Evolutionary conservation across 2,113 vertebrate species (phyloP), one percentile per base, ranked within the genome.

Genomic region (Brienomyrus longianalis): DNA sequence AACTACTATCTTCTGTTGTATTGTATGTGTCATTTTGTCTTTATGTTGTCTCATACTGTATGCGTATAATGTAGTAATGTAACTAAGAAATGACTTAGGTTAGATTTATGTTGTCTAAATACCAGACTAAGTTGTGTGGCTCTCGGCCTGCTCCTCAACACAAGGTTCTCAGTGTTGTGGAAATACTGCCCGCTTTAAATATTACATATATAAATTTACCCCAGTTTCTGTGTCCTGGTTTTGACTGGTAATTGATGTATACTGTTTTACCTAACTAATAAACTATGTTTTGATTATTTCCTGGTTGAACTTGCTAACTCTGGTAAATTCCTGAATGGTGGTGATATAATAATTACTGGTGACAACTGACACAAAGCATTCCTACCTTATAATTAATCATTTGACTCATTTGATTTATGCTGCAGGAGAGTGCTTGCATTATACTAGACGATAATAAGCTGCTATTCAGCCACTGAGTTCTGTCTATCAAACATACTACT

Each of bases 121-220:
- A 87, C 51, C 77, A 90, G 90, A 91, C 48, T 89, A 91, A 85
- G 87, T 92, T 92, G 89, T 90, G 92, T 84, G 31, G 23, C 83
- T 88, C 88, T 66, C 80, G 89, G 89, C 83, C 90, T 91, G 62
- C 21, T 90, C 62, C 39, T 90, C 80, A 74, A 90, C 83, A 88
- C 88, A 66, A 85, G 43, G 52, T 91, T 93, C 88, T 21, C 90
- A 93, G 91, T 92, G 92, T 91, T 93, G 91, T 90, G 92, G 90
- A 91, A 51, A 89, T 70, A 88, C 89, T 89, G n/a, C 84, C 88
- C 50, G 47, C 54, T 62, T 88, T n/a, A 62, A 51, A 21, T 70
- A 66, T 90, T 56, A 47, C 74, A 91, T 85, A 88, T 17, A 86
- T 90, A 86, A 35, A 52, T 51, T 35, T 89, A 86, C 45, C 45